Percentiles rank a stretch among this genome's conserved stretches.
phyloP scores from a whole-genome alignment of 2,113 vertebrate species.

The Halichoerus grypus region DNA sequence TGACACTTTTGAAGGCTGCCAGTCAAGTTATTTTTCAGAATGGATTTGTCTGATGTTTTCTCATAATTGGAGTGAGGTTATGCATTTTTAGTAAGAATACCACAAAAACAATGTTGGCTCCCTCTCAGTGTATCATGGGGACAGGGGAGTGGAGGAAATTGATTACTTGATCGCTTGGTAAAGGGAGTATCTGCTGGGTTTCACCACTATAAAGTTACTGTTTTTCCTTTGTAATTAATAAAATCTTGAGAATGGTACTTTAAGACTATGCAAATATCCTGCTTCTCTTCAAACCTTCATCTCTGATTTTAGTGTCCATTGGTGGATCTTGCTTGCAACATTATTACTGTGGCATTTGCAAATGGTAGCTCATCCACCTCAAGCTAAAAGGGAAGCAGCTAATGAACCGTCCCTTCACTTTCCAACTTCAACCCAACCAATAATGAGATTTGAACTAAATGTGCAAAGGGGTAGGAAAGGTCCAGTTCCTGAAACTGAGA shows the following conservation, averaged over 20 bases:
- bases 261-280: background rate
- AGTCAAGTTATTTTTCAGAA: background rate
- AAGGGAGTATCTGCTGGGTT: background rate
- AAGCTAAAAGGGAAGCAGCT: constrained; percentile 3
- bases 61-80: background rate
- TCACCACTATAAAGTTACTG: background rate
- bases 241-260: background rate
- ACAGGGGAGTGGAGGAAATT: background rate
- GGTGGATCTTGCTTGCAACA: background rate
- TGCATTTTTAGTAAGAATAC: constrained; percentile 15
- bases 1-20: background rate
- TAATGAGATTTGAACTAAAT: constrained; percentile 30
- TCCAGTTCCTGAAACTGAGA: background rate
- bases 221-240: background rate
- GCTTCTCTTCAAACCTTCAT: background rate
- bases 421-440: background rate
- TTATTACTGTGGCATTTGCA: background rate
- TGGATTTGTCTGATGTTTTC: background rate
- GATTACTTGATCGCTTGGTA: background rate
- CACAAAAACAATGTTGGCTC: background rate
- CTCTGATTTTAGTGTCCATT: background rate
- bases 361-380: background rate
- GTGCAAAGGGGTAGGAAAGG: constrained; percentile 1
- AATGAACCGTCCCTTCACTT: background rate
- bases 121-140: background rate